Conservation (phyloP, 2,888 invertebrate genomes). For the Amiota mariae region DNA sequence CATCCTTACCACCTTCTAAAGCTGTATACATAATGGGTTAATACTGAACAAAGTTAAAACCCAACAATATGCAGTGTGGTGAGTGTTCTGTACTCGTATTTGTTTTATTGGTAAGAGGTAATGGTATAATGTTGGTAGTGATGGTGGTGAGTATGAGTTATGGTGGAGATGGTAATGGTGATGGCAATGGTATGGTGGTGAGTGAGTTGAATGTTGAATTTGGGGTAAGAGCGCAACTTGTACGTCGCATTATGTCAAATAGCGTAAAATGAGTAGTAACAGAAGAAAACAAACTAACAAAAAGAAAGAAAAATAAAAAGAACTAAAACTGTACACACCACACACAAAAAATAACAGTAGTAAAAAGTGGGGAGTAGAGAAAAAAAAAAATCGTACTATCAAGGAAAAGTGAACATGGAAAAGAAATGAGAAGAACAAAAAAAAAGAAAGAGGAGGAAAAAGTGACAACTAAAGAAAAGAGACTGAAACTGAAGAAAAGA, state of each 20-base stretch:
- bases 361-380: no score
- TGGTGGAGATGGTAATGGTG: background rate
- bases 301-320: background rate
- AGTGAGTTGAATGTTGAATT: slow-evolving; percentile 13
- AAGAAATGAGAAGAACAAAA: background rate
- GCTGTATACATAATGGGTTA: no score
- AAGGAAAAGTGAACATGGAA: no score
- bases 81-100: no score
- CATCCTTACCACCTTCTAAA: no score
- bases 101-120: no score
- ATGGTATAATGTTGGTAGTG: no score
- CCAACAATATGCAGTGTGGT: no score
- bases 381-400: no score
- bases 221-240: slow-evolving; percentile 25
- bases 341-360: no score
- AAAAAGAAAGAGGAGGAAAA: background rate
- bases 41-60: no score
- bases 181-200: background rate
- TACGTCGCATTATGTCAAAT: slow-evolving; percentile 63
- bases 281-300: slow-evolving; percentile 16
- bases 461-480: slow-evolving; percentile 9
- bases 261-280: slow-evolving; percentile 53
- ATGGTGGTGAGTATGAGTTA: no score
- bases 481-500: background rate
- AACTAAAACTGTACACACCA: background rate